A percentile compares a stretch with the other conserved stretches of the same genome.
phyloP scores from a whole-genome alignment of 2,888 invertebrate species.

The Caenorhabditis macrosperma region DNA sequence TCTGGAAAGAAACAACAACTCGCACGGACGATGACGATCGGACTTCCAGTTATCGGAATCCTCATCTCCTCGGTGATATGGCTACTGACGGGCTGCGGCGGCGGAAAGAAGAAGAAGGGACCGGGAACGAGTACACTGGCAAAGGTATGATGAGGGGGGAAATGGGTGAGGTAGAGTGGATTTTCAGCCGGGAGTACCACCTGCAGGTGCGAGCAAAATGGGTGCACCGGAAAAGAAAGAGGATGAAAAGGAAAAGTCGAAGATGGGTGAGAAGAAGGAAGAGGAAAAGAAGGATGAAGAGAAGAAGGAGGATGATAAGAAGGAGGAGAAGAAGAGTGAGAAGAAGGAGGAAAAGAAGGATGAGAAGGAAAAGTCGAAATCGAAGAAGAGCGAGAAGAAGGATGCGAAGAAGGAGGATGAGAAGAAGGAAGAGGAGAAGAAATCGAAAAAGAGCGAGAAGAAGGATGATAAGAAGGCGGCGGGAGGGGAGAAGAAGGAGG shows the following conservation, averaged over 20 bases:
- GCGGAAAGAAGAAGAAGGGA: constrained; percentile 39
- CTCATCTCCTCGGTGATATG: constrained; percentile 18
- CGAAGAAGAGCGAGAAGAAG: constrained; percentile 1
- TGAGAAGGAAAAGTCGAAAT: background rate
- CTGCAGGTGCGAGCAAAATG: constrained; percentile 21
- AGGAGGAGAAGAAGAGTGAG: constrained; percentile 13
- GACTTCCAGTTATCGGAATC: constrained; percentile 33
- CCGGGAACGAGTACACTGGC: background rate
- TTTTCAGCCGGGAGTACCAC: constrained; percentile 10
- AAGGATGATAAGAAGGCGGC: background rate
- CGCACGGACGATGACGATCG: constrained; percentile 23
- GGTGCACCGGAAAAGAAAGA: constrained; percentile 17
- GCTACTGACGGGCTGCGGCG: constrained; percentile 38
- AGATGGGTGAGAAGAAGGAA: constrained; percentile 5
- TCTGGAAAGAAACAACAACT: background rate
- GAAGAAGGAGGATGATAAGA: constrained; percentile 7
- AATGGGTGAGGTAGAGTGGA: background rate
- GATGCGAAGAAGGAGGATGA: background rate
- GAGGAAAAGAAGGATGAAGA: background rate
- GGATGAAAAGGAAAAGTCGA: constrained; percentile 16
- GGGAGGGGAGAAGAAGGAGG: constrained; percentile 2
- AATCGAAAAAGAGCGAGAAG: background rate
- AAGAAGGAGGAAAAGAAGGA: constrained; percentile 5
- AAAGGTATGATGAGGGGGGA: background rate
- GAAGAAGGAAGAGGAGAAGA: background rate